Percentiles rank a stretch among this genome's conserved stretches.
Evolutionary conservation across 2,888 invertebrate species (phyloP).

Genomic region (Acrobasis suavella): DNA sequence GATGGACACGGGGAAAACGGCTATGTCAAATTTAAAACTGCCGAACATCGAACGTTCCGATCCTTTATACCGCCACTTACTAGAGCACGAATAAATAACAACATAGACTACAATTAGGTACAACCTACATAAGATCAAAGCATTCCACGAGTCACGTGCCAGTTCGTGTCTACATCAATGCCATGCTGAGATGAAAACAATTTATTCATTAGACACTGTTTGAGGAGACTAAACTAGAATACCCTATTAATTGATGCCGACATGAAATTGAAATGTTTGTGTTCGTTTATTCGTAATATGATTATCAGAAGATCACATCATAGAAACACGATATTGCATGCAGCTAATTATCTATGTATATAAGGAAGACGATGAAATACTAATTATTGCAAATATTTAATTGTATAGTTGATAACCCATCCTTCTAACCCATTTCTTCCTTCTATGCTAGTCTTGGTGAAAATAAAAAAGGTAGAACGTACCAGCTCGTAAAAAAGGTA

Average conservation of each 20-base stretch:
- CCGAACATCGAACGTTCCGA: not conserved
- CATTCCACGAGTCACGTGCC: conserved; percentile 42
- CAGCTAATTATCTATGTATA: not conserved
- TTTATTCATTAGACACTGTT: conserved; percentile 38
- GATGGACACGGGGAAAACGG: not conserved
- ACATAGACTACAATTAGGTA: conserved; percentile 34
- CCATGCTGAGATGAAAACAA: conserved; percentile 41
- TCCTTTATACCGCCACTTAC: not conserved
- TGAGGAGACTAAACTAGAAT: conserved; percentile 38
- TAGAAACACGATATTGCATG: not conserved
- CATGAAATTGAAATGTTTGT: conserved; percentile 9
- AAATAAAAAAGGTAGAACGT: too few relatives aligned
- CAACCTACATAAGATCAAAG: conserved; percentile 50
- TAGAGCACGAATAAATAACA: conserved; percentile 25
- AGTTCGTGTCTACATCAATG: conserved; percentile 50
- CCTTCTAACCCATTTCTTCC: too few relatives aligned
- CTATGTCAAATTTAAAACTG: not conserved
- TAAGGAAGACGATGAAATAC: too few relatives aligned
- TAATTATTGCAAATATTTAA: too few relatives aligned
- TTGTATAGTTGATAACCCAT: too few relatives aligned
- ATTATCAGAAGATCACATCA: not conserved
- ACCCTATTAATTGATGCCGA: conserved; percentile 32
- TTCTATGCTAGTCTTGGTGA: too few relatives aligned
- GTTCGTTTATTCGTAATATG: not conserved
- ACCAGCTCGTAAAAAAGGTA: too few relatives aligned